phyloP scores from a whole-genome alignment of 2,797 vertebrate species.

The Hylomyscus alleni region DNA sequence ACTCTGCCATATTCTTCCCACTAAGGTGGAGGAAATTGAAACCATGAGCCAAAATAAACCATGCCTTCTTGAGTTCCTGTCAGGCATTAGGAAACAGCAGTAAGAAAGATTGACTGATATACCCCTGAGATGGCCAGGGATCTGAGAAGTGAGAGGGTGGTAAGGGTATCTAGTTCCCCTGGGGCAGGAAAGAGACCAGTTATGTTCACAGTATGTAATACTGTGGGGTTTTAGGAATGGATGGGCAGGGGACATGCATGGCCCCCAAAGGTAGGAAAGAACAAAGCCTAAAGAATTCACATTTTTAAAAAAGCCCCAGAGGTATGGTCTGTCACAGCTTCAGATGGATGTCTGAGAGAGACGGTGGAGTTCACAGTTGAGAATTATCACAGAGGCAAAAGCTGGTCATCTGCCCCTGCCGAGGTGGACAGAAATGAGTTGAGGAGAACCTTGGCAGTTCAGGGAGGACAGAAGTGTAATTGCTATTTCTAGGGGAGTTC shows the following conservation, averaged over 20 bases:
- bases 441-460: too few species aligned
- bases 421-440: background rate
- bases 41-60: background rate
- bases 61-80: background rate
- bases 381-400: background rate
- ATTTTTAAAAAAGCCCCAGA: background rate
- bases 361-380: background rate
- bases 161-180: background rate
- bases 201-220: rapidly evolving
- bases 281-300: background rate
- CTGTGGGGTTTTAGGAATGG: background rate
- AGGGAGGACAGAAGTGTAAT: too few species aligned
- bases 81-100: background rate
- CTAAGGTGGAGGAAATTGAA: background rate
- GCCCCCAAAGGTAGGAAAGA: background rate
- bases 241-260: background rate
- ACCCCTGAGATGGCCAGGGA: background rate
- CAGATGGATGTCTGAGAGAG: background rate
- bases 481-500: background rate
- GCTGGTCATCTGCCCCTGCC: background rate
- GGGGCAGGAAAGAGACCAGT: rapidly evolving
- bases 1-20: background rate
- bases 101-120: background rate
- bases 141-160: background rate
- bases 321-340: background rate